Evolutionary conservation across 23 tunicate genomes (phyloP).

Genomic region (Aplidium turbinatum): DNA sequence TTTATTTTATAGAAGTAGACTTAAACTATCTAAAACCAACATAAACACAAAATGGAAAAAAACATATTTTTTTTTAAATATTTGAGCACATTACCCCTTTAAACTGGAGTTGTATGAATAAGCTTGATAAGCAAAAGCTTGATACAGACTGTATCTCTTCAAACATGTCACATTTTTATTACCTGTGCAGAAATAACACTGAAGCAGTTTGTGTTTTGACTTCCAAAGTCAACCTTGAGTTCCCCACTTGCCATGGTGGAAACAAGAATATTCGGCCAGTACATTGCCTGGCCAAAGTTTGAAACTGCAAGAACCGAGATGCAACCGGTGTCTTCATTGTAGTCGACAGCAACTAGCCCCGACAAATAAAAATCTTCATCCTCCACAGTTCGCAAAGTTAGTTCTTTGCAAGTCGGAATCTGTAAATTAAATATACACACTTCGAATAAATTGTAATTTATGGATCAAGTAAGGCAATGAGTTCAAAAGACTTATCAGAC

Average conservation of each 20-base stretch:
- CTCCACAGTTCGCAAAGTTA: slow-evolving; percentile 33
- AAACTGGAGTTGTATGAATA: too few relatives aligned
- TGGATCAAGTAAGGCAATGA: too few relatives aligned
- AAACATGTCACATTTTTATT: not conserved
- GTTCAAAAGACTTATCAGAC: too few relatives aligned
- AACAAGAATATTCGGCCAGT: slow-evolving; percentile 63
- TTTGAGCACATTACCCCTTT: too few relatives aligned
- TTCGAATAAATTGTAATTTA: too few relatives aligned
- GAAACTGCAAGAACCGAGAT: slow-evolving; percentile 54
- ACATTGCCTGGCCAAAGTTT: slow-evolving; percentile 26
- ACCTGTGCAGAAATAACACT: slow-evolving; percentile 34
- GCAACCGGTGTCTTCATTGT: slow-evolving; percentile 14
- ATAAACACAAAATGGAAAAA: too few relatives aligned
- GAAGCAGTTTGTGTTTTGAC: slow-evolving; percentile 22
- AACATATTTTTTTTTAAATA: too few relatives aligned
- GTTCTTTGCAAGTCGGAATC: slow-evolving; percentile 67
- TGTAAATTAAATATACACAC: slow-evolving; percentile 30
- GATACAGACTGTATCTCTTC: too few relatives aligned
- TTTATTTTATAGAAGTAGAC: too few relatives aligned
- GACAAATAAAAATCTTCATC: slow-evolving; percentile 18
- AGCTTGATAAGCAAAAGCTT: too few relatives aligned
- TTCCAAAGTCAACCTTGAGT: slow-evolving; percentile 25
- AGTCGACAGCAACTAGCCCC: slow-evolving; percentile 32
- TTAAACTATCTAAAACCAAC: too few relatives aligned
- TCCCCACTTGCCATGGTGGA: slow-evolving; percentile 36